phyloP scores from a whole-genome alignment of 1,140 invertebrate species.

The Ridgeia piscesae region DNA sequence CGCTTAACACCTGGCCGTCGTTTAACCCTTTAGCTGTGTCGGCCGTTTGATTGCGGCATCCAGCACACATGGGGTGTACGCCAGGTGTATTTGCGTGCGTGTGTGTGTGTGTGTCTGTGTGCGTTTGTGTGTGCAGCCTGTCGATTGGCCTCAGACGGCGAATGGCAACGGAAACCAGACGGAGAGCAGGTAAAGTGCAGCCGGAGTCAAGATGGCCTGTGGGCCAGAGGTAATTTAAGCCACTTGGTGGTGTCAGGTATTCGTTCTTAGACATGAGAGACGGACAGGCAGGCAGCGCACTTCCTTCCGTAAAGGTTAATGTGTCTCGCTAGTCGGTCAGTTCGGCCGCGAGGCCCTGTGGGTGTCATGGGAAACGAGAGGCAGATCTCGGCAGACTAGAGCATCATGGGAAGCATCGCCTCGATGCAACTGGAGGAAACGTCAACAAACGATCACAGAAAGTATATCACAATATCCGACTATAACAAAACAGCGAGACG shows the following conservation, averaged over 20 bases:
- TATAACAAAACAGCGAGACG: neutral
- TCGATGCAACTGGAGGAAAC: neutral
- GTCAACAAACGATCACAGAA: neutral
- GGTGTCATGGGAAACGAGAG: neutral
- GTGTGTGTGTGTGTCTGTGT: too few species aligned
- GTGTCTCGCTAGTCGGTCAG: neutral
- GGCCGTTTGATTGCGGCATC: neutral
- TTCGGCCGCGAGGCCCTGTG: neutral
- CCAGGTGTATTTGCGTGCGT: conserved; percentile 4
- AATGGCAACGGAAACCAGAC: neutral
- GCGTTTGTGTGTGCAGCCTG: neutral
- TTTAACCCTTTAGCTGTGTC: neutral
- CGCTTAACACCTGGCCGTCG: neutral
- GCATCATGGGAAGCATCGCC: neutral
- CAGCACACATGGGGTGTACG: neutral
- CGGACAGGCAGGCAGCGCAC: neutral
- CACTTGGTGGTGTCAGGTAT: neutral
- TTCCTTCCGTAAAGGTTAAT: neutral
- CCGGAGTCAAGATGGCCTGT: neutral
- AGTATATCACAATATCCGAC: conserved; percentile 5
- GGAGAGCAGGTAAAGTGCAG: neutral
- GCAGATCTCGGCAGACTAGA: neutral
- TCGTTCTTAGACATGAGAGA: neutral
- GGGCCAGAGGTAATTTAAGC: neutral
- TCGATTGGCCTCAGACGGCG: neutral